A percentile compares a stretch with the other conserved stretches of the same genome.
These are phyloP conservation scores for Calycopis cecrops DNA, from an alignment of 1,140 invertebrate genomes.

Conservation along the genomic window DNA sequence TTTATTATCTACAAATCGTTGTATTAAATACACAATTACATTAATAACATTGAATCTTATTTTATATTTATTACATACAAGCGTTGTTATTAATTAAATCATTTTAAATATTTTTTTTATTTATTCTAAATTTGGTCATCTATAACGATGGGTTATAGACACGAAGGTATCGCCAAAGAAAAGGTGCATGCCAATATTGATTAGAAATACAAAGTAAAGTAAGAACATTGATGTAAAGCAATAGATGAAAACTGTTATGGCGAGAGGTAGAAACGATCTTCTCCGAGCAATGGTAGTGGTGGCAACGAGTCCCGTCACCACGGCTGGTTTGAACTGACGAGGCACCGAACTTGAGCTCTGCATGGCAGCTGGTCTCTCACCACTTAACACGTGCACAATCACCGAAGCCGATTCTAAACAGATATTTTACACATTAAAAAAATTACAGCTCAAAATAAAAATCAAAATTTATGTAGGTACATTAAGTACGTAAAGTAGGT, in stretches of 20 bases:
- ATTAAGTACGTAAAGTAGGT: no score
- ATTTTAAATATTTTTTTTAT: slow-evolving; percentile 2
- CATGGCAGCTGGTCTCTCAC: slow-evolving; percentile 85
- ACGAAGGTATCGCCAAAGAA: slow-evolving; percentile 18
- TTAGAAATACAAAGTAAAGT: slow-evolving; percentile 19
- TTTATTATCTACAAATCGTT: slow-evolving; percentile 18
- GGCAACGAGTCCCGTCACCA: slow-evolving; percentile 36
- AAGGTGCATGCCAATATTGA: slow-evolving; percentile 18
- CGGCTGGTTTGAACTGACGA: slow-evolving; percentile 42
- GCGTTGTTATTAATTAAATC: slow-evolving; percentile 12
- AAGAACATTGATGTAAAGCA: slow-evolving; percentile 20
- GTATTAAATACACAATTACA: slow-evolving; percentile 17
- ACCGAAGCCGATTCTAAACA: slow-evolving; percentile 78
- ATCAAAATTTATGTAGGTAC: no score
- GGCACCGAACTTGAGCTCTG: slow-evolving; percentile 78
- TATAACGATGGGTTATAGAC: background rate
- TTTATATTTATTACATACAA: slow-evolving; percentile 15
- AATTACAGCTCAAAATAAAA: no score
- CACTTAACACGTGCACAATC: slow-evolving; percentile 80
- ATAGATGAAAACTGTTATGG: slow-evolving; percentile 16
- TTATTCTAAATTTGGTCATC: slow-evolving; percentile 13
- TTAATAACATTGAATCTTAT: slow-evolving; percentile 12
- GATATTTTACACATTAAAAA: background rate
- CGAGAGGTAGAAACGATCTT: slow-evolving; percentile 18
- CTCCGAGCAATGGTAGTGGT: slow-evolving; percentile 33